A percentile compares a stretch with the other conserved stretches of the same genome.
Conservation (phyloP, 2,888 invertebrate species). For the Ariolimax columbianus region DNA sequence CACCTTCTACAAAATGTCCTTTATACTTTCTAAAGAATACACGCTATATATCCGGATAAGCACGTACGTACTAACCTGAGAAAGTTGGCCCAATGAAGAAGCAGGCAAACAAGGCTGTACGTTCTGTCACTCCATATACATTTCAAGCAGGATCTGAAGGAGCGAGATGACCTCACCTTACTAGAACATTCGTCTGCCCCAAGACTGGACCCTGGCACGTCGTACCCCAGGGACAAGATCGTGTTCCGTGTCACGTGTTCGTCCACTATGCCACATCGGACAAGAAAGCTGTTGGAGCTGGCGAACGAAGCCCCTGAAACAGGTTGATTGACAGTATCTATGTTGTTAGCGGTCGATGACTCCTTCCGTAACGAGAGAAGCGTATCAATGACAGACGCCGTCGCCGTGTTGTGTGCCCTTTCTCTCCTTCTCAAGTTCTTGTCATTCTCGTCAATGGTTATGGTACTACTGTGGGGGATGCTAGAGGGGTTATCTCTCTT, state of each 20-base stretch:
- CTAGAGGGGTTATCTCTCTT: neutral
- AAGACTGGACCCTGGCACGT: neutral
- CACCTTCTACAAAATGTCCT: no score
- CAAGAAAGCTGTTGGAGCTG: neutral
- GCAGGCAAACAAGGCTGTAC: neutral
- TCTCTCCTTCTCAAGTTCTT: conserved; percentile 8
- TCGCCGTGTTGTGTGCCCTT: neutral
- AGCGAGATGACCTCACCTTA: neutral
- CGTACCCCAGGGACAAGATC: conserved; percentile 16
- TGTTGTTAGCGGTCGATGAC: no score
- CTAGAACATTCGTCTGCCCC: no score
- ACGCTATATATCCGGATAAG: no score
- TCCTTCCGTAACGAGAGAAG: neutral
- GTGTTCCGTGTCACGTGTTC: neutral
- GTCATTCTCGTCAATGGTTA: no score
- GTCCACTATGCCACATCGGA: neutral
- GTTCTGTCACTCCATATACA: conserved; percentile 25
- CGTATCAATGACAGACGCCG: neutral
- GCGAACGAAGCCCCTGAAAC: neutral
- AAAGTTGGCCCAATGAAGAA: conserved; percentile 2
- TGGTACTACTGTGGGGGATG: neutral
- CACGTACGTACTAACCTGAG: neutral
- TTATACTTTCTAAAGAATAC: no score
- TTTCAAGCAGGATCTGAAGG: neutral
- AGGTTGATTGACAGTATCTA: neutral